Percentiles rank a stretch among this genome's conserved stretches.
Conservation (phyloP, 1,140 invertebrate species). For the Apis mellifera region Amel_HAv3.1 CM009933.2:1641001-1641500, state of each 20-base stretch:
- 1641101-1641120: slow-evolving; percentile 44
- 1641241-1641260: slow-evolving; percentile 17
- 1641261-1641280: neutral
- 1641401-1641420: neutral
- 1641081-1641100: slow-evolving; percentile 1
- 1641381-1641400: neutral
- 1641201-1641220: slow-evolving; percentile 16
- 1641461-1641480: slow-evolving; percentile 12
- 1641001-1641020: slow-evolving; percentile 36
- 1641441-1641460: neutral
- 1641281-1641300: slow-evolving; percentile 17
- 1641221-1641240: slow-evolving; percentile 31
- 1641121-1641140: slow-evolving; percentile 35
- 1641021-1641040: slow-evolving; percentile 21
- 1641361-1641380: neutral
- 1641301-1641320: neutral
- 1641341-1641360: neutral
- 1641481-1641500: neutral
- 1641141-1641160: slow-evolving; percentile 42
- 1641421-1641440: neutral
- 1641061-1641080: slow-evolving; percentile 17
- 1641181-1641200: slow-evolving; percentile 51
- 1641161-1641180: slow-evolving; percentile 64
- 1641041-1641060: slow-evolving; percentile 12
- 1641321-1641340: neutral